A percentile compares a stretch with the other conserved stretches of the same genome.
phyloP scores from a whole-genome alignment of 1,140 invertebrate species.

The Micrasema minimum region DNA sequence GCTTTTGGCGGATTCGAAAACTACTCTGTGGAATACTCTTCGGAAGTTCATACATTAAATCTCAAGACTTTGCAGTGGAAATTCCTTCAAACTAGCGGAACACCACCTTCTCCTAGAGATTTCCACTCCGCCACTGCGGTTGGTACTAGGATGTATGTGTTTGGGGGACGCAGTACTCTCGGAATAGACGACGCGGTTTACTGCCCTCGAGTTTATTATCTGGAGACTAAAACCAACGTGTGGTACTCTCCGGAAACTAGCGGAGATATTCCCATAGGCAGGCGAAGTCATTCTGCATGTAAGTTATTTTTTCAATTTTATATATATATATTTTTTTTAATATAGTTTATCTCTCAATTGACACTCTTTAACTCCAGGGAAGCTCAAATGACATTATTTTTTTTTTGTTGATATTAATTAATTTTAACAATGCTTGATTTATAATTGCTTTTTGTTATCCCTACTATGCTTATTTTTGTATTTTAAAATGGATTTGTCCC shows the following conservation, averaged over 20 bases:
- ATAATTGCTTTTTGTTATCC: too few species aligned
- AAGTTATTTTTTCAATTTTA: too few species aligned
- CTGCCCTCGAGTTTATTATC: constrained; percentile 79
- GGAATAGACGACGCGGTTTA: constrained; percentile 80
- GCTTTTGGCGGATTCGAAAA: constrained; percentile 92
- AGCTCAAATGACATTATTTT: too few species aligned
- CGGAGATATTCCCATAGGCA: constrained; percentile 74
- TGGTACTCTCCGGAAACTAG: constrained; percentile 74
- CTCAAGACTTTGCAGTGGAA: constrained; percentile 80
- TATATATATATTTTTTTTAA: too few species aligned
- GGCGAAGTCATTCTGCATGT: constrained; percentile 91
- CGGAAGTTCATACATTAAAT: constrained; percentile 81
- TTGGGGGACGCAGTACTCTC: constrained; percentile 82
- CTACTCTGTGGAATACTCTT: constrained; percentile 79
- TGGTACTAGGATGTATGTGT: constrained; percentile 83
- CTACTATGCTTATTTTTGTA: too few species aligned
- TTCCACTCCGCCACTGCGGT: constrained; percentile 87
- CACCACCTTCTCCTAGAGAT: constrained; percentile 79
- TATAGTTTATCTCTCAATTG: too few species aligned
- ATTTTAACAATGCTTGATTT: too few species aligned
- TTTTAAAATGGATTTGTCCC: too few species aligned
- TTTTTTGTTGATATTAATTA: too few species aligned
- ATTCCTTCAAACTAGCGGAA: constrained; percentile 70
- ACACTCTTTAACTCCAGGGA: too few species aligned
- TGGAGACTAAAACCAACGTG: constrained; percentile 75